Base-by-base conservation (phyloP, 2,888 invertebrate genomes). In the Caenorhabditis sulstoni region DNA sequence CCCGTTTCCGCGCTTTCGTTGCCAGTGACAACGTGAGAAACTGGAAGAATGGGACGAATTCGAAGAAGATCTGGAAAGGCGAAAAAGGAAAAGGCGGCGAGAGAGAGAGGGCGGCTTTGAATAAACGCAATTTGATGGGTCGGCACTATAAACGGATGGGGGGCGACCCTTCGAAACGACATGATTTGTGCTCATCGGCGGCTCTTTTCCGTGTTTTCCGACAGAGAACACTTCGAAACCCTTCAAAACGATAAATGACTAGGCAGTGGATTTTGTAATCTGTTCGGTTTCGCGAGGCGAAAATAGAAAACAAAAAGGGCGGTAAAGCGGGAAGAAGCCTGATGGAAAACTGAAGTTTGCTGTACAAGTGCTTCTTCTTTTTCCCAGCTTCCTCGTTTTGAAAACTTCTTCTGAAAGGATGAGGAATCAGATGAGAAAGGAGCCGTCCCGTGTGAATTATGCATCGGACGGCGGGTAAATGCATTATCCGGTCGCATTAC, bases 381-480 rank as follows among this genome's bases (percentile, higher is more conserved):
- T 29, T 3, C 7, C 7, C 7, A 29, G 20, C 18, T 65, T 41
- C 39, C 29, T 2, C 41, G 16, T 52, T 57, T 58, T 23, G 44
- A 44, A 58, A 1, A 9, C 2, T 3, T 14, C 41, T 23, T 12
- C 29, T 14, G 29, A 29, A 23, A 22, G 3, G 49, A 57, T 16
- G 37, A 37, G 16, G 49, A 57, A 57, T 66, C 66, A 57, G 66
- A 57, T 58, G 37, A 18, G n/a, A 35, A 16, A 44, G n/a, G 20
- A 67, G 67, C 67, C 67, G 67, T 67, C 67, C 49, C 59, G 41
- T 11, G 52, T 68, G 68, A 68, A 68, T 68, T 68, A 68, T 68
- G 58, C 67, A 68, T 68, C 22, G 16, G n/a, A 45, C 14, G 44
- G 5, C 49, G 7, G 39, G 35, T 5, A 35, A 59, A 68, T 52